Base-by-base conservation (phyloP, 2,113 vertebrate genomes). In the Balaeniceps rex region DNA sequence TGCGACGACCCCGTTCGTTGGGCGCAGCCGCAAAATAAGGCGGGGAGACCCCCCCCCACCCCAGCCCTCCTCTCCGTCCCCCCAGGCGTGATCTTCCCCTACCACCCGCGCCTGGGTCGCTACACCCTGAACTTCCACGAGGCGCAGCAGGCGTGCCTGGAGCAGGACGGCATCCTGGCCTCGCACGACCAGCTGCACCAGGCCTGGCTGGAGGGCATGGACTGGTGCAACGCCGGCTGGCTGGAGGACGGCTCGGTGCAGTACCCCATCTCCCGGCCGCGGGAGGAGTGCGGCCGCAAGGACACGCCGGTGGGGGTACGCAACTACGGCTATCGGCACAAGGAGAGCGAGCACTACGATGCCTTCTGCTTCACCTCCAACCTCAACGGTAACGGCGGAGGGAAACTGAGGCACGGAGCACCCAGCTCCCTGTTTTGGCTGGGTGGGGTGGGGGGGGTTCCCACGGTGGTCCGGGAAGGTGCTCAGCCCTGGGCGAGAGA, bases 201-300 rank as follows among this genome's bases (percentile, higher is more conserved):
- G 91, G 99, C 99, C 42, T 99, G 99, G 99, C 97, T 99, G 85
- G 98, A 99, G 5, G 99, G 99, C 3, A 95, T 99, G 92, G 99
- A 99, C 94, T 99, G 99, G 99, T 99, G 99, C 97, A 99, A 99
- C 28, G 99, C 99, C 0, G 99, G 99, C 49, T 99, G 99, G 99
- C 97, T 99, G 94, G 97, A 99, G 46, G 99, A 99, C 10, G 99
- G 99, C 68, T 99, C 99, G 0, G 99, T 99, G 85, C 99, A 99
- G 75, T 99, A 99, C 38, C 99, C 99, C 11, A 99, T 99, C 96
- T 97, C 99, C 84, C 98, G 98, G 87, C 99, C 99, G 3, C 98
- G 99, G 25, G 99, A 99, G 72, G 91, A 98, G 78, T 99, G 99
- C 12, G 99, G 99, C 33, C 97, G 91, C 36, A 99, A 98, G 82